Evolutionary conservation across 64 coral and sea anemone species (phyloP).

Genomic region (Actinia equina): DNA sequence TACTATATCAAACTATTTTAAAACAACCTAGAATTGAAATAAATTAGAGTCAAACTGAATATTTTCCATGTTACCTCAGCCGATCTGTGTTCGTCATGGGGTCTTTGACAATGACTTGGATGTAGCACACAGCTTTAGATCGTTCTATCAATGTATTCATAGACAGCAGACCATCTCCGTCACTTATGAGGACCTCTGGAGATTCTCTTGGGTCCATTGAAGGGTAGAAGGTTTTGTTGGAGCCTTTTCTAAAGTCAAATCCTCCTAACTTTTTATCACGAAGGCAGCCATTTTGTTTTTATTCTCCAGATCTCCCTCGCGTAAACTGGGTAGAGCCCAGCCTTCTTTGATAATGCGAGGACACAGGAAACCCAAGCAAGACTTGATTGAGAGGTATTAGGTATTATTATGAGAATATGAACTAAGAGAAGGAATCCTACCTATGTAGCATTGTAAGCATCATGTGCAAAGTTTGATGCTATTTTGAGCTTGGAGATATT

Average conservation of each 20-base stretch:
- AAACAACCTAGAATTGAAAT: neutral
- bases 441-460: too few species aligned
- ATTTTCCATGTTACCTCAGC: conserved; percentile 35
- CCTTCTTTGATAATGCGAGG: neutral
- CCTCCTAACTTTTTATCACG: neutral
- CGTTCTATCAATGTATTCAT: conserved; percentile 39
- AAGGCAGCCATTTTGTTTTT: neutral
- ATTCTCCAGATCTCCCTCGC: conserved; percentile 51
- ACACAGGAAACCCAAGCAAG: too few species aligned
- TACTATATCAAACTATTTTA: too few species aligned
- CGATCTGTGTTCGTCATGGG: conserved; percentile 23
- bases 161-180: conserved; percentile 46
- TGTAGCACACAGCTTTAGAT: conserved; percentile 49
- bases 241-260: neutral
- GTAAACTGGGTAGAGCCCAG: neutral
- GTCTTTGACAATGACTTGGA: conserved; percentile 38
- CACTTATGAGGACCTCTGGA: conserved; percentile 63
- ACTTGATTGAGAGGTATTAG: too few species aligned
- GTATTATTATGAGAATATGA: too few species aligned
- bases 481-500: too few species aligned
- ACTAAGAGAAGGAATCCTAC: too few species aligned
- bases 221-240: neutral
- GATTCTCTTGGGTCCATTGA: conserved; percentile 36
- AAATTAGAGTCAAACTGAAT: neutral
- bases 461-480: too few species aligned